Conservation (phyloP, 2,113 vertebrate genomes). For the Plecotus auritus region DNA sequence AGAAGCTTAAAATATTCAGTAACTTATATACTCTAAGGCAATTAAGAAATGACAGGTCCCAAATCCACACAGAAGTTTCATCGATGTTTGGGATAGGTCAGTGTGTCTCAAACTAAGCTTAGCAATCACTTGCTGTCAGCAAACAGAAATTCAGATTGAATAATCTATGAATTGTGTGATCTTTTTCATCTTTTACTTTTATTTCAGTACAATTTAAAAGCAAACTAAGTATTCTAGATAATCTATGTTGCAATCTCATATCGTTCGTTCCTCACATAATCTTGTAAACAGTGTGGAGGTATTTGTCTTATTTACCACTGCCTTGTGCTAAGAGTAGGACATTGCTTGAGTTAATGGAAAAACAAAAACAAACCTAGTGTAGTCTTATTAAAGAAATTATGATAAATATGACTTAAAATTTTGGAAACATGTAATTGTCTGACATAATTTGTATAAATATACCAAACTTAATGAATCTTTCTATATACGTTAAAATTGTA, state of each 20-base stretch:
- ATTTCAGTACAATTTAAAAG: not conserved
- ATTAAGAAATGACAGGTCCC: not conserved
- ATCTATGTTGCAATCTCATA: not conserved
- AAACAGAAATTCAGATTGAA: not conserved
- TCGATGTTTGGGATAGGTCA: not conserved
- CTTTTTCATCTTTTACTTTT: not conserved
- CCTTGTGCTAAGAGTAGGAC: not conserved
- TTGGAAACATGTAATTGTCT: not conserved
- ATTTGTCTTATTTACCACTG: not conserved
- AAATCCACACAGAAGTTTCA: not conserved
- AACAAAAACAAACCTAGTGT: not conserved
- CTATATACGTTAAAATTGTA: not conserved
- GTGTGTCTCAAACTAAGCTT: not conserved
- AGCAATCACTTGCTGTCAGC: not conserved
- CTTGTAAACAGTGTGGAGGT: not conserved
- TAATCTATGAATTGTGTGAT: not conserved
- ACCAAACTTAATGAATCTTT: not conserved
- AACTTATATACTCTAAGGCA: not conserved
- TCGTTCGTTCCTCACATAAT: not conserved
- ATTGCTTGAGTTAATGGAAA: not conserved
- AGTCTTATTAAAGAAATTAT: not conserved
- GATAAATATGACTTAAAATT: not conserved
- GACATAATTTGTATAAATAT: not conserved
- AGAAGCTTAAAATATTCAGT: not conserved
- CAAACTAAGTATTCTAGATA: not conserved